These are phyloP conservation scores for Rhinichthys klamathensis DNA, from an alignment of 2,113 vertebrate species.

Conservation along the genomic window DNA sequence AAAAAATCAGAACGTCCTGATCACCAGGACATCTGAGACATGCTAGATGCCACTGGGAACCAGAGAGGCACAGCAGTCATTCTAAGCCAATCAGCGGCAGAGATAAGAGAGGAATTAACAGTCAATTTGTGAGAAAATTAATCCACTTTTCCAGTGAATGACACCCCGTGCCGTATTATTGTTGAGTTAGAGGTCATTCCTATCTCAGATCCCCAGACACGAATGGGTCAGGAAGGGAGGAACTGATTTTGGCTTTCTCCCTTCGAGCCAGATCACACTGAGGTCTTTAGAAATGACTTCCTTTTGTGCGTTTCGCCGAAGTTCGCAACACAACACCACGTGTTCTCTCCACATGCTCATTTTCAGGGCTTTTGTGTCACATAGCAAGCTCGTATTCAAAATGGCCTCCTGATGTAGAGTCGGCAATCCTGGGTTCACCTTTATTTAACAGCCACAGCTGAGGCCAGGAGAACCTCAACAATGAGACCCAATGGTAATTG, in stretches of 20 bases:
- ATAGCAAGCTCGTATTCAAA: background rate
- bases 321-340: background rate
- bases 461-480: conserved; percentile 55
- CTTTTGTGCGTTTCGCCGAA: background rate
- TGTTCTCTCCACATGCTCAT: conserved; percentile 18
- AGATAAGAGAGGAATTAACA: conserved; percentile 77
- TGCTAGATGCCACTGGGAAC: conserved; percentile 39
- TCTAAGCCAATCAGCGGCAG: conserved; percentile 69
- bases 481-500: conserved; percentile 64
- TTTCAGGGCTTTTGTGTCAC: conserved; percentile 21
- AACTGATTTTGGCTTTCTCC: background rate
- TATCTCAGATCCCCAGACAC: conserved; percentile 64
- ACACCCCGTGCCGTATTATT: conserved; percentile 21
- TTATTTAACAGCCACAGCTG: conserved; percentile 19
- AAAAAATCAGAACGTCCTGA: conserved; percentile 25
- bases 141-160: conserved; percentile 66
- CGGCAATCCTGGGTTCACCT: background rate
- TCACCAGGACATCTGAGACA: conserved; percentile 21
- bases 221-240: background rate
- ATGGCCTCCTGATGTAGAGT: background rate
- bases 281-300: background rate
- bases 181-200: conserved; percentile 55
- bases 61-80: conserved; percentile 30
- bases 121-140: conserved; percentile 64
- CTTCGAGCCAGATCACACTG: background rate